A percentile compares a stretch with the other conserved stretches of the same genome.
These are phyloP conservation scores for Philaenus spumarius DNA, from an alignment of 1,140 invertebrate genomes.

Conservation along the genomic window DNA sequence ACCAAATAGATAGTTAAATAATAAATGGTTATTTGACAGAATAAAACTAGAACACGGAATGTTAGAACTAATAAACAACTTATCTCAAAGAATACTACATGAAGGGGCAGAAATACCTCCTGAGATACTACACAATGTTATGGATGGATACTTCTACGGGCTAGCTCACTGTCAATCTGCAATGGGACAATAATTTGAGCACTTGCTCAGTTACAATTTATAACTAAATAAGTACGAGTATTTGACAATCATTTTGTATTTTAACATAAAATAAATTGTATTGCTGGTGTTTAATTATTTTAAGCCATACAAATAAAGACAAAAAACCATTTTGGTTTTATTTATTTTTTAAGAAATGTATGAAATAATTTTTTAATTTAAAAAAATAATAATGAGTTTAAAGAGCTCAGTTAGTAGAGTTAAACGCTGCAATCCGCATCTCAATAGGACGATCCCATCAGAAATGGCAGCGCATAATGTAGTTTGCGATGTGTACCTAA, in stretches of 20 bases:
- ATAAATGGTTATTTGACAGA: too few relatives aligned
- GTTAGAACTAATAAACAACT: conserved; percentile 3
- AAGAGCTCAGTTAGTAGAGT: too few relatives aligned
- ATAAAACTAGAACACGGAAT: too few relatives aligned
- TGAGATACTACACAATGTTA: neutral
- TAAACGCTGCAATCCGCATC: too few relatives aligned
- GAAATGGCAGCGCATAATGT: neutral
- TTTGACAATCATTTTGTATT: neutral
- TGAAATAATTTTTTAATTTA: neutral
- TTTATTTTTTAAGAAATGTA: too few relatives aligned
- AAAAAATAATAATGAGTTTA: neutral
- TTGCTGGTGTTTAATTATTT: neutral
- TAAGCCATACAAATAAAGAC: neutral
- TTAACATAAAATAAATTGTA: neutral
- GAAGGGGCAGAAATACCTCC: conserved; percentile 2
- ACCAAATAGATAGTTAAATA: too few relatives aligned
- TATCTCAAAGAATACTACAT: conserved; percentile 5
- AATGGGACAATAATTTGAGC: conserved; percentile 2
- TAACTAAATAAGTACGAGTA: neutral
- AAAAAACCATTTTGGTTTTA: neutral
- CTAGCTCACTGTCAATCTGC: conserved; percentile 1
- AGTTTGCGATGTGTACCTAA: too few relatives aligned
- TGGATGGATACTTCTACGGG: neutral
- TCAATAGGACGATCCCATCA: neutral
- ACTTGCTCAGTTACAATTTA: neutral